Percentiles rank a stretch among this genome's conserved stretches.
These are phyloP conservation scores for Ernsta delagoae DNA, from an alignment of 2,888 invertebrate genomes.

Conservation along the genomic window DNA sequence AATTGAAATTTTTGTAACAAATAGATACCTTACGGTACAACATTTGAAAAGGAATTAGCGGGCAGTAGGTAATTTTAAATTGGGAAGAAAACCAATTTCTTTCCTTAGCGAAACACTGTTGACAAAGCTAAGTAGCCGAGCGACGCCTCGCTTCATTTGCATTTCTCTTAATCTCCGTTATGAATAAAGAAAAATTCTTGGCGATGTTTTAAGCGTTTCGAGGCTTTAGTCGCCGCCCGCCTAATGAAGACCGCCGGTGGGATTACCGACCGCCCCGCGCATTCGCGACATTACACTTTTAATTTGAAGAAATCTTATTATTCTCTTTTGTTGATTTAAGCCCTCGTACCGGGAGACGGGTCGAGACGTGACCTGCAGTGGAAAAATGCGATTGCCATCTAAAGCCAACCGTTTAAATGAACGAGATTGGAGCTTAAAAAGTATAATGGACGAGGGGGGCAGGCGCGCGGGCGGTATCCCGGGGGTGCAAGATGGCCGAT, in stretches of 20 bases:
- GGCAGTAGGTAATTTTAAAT: constrained; percentile 29
- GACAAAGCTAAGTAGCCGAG: constrained; percentile 82
- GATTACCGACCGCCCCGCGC: constrained; percentile 66
- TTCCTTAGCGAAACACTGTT: constrained; percentile 55
- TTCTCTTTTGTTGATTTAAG: constrained; percentile 89
- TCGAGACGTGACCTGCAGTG: constrained; percentile 88
- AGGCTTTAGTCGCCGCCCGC: constrained; percentile 63
- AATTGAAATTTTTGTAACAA: too few relatives aligned
- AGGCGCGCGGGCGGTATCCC: constrained; percentile 69
- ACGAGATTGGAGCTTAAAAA: constrained; percentile 90
- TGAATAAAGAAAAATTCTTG: constrained; percentile 84
- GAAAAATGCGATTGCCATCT: constrained; percentile 89
- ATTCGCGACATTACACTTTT: constrained; percentile 88
- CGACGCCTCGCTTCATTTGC: constrained; percentile 82
- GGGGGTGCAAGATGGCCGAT: constrained; percentile 84
- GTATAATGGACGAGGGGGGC: constrained; percentile 86
- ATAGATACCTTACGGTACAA: neutral
- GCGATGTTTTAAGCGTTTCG: constrained; percentile 73
- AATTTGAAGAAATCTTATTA: constrained; percentile 90
- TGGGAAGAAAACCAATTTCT: constrained; percentile 31
- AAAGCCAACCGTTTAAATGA: constrained; percentile 90
- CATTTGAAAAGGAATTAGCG: constrained; percentile 8
- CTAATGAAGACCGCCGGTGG: constrained; percentile 78
- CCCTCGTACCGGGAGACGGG: constrained; percentile 82
- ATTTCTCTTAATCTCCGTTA: constrained; percentile 83